Conservation (phyloP, 2,797 vertebrate genomes). For the Streptopelia turtur region DNA sequence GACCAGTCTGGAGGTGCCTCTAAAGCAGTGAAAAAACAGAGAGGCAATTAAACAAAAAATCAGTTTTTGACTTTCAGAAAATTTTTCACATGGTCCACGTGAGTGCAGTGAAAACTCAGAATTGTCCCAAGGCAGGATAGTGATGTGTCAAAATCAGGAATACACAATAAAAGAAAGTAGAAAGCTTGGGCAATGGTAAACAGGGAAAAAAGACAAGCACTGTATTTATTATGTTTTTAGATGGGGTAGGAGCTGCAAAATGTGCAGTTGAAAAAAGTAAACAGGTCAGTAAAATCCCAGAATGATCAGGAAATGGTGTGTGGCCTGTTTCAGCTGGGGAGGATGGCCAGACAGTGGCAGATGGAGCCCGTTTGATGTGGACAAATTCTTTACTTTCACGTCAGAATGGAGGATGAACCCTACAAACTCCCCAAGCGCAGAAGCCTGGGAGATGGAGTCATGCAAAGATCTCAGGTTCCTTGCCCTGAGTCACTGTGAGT, state of each 20-base stretch:
- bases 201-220: background rate
- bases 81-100: background rate
- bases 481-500: background rate
- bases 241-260: background rate
- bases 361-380: background rate
- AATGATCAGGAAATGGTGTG: background rate
- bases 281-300: background rate
- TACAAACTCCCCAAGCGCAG: background rate
- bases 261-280: background rate
- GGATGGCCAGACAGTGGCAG: background rate
- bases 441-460: background rate
- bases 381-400: background rate
- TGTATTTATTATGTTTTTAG: background rate
- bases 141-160: background rate
- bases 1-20: background rate
- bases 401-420: background rate
- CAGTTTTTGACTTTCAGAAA: background rate
- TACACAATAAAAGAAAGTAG: background rate
- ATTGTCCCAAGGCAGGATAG: background rate
- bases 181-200: background rate
- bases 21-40: background rate
- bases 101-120: background rate
- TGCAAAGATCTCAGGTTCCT: background rate
- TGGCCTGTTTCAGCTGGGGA: background rate
- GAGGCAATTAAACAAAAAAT: background rate